Evolutionary conservation across 2,113 vertebrate genomes (phyloP).

Genomic region (Geococcyx californianus): DNA sequence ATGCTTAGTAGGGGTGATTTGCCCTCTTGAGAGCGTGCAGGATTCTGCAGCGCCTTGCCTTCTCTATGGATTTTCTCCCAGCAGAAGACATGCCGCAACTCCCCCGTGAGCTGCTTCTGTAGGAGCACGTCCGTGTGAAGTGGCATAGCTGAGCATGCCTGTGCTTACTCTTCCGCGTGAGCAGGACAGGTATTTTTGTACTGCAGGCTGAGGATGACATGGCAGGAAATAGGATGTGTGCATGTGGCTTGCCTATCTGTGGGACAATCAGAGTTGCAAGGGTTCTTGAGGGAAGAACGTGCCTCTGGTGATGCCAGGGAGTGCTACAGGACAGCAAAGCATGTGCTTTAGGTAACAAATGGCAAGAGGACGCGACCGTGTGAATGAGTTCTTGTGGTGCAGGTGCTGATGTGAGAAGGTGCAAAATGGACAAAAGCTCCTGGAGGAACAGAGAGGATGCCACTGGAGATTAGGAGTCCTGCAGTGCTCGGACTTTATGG

Average conservation of each 20-base stretch:
- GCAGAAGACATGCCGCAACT: neutral
- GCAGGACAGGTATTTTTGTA: neutral
- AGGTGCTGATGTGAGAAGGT: neutral
- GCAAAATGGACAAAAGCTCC: neutral
- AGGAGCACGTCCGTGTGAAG: neutral
- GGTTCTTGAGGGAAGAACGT: neutral
- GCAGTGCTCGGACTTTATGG: neutral
- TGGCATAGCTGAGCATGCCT: rapidly evolving
- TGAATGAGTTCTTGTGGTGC: neutral
- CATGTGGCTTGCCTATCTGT: neutral
- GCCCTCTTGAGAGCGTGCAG: neutral
- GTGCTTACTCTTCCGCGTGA: neutral
- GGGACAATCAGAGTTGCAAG: neutral
- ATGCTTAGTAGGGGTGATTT: neutral
- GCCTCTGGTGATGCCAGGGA: neutral
- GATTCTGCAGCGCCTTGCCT: neutral
- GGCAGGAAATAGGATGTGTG: neutral
- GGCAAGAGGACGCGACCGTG: neutral
- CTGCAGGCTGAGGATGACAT: neutral
- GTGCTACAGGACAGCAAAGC: neutral
- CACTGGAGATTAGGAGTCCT: neutral
- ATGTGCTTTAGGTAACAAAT: neutral
- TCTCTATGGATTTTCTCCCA: neutral
- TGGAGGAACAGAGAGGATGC: neutral
- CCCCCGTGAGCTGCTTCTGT: neutral